Base-by-base conservation (phyloP, 2,888 invertebrate species). In the Papilio gigon region DNA sequence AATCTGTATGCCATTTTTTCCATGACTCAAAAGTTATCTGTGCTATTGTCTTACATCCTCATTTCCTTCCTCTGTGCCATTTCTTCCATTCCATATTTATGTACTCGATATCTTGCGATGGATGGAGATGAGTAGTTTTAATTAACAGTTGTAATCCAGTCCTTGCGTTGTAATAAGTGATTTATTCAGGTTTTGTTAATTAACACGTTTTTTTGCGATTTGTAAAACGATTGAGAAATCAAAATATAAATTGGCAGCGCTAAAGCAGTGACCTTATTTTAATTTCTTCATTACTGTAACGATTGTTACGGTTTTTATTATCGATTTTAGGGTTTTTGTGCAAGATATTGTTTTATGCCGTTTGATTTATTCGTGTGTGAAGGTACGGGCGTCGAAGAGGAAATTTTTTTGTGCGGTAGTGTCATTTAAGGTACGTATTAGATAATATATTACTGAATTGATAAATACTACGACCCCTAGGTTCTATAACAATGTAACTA, bases 361-460 rank as follows among this genome's bases (percentile, higher is more conserved):
- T 88, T 88, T 87, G 85, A 87, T 87, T 85, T 86, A 87, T 80
- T 86, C 88, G 85, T 86, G 84, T 78, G 78, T 82, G 80, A 80
- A 80, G 80, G 83, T 82, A 83, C 81, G 80, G 83, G 81, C 81
- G 79, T 80, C 76, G 79, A 77, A 85, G 83, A 84, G 78, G 83
- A 82, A 84, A 80, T 73, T 84, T 88, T 90, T 90, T 90, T 81
- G 85, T 84, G 87, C 82, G 81, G 84, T 85, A 84, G 89, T 88
- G 81, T 81, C 82, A 84, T 77, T 83, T 80, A 90, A 91, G 91
- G 91, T 90, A 80, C 74, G 88, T 84, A 77, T 72, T 68, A 72
- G 71, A 70, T 73, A 73, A 75, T 72, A 72, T 66, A 42, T 50
- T 56, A 53, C 35, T 58, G 37, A 35, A 27, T 25, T 30, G 17